Conservation (phyloP, 2,113 vertebrate species). For the Spilogale gracilis region DNA sequence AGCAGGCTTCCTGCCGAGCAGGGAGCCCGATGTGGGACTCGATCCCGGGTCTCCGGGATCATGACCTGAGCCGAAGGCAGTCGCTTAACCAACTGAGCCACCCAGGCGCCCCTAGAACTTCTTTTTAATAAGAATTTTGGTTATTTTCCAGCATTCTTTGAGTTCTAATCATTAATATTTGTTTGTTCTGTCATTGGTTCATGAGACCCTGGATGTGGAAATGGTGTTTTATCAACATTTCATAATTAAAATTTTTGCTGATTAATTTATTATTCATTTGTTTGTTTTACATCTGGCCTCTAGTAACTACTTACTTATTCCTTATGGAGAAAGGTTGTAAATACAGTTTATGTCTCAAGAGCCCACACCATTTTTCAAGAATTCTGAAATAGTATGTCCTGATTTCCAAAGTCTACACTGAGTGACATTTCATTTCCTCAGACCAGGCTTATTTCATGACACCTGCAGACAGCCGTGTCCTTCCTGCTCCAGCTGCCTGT, state of each 20-base stretch:
- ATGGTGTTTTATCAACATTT: not conserved
- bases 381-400: not conserved
- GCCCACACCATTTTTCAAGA: not conserved
- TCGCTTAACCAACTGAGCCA: too few relatives aligned
- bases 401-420: not conserved
- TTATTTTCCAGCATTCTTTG: not conserved
- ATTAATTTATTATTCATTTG: not conserved
- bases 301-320: not conserved
- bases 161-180: not conserved
- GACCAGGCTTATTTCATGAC: accelerated
- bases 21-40: too few relatives aligned
- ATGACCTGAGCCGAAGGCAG: too few relatives aligned
- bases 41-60: too few relatives aligned
- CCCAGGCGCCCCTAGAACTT: not conserved
- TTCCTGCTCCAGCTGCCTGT: accelerated
- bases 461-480: accelerated
- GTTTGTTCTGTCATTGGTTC: not conserved
- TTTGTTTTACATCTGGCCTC: not conserved
- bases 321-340: not conserved
- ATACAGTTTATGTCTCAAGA: not conserved
- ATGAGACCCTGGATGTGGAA: not conserved
- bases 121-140: not conserved
- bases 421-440: not conserved
- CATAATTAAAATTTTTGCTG: not conserved
- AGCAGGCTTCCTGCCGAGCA: too few relatives aligned